These are phyloP conservation scores for Aythya baeri DNA, from an alignment of 2,113 vertebrate genomes.

Conservation along the genomic window DNA sequence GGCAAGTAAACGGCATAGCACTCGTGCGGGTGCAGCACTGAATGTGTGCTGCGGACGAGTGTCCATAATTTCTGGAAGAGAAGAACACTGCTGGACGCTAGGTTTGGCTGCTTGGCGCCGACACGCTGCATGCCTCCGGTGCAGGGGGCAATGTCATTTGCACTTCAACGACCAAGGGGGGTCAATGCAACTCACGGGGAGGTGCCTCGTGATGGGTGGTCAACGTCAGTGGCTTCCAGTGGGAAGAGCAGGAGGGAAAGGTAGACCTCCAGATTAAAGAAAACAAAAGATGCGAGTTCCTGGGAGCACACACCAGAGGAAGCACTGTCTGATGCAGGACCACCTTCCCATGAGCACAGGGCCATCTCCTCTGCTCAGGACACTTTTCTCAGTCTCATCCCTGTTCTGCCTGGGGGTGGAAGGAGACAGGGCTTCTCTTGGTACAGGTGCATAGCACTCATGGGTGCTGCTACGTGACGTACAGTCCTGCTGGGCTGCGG, in stretches of 20 bases:
- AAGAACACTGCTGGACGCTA: constrained; percentile 17
- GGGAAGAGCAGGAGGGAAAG: not conserved
- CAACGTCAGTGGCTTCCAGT: not conserved
- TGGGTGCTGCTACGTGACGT: fast-evolving
- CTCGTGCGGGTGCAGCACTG: not conserved
- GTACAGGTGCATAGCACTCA: not conserved
- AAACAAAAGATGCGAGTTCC: not conserved
- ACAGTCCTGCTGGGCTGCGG: not conserved
- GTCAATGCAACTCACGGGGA: not conserved
- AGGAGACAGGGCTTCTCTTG: not conserved
- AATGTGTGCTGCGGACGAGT: constrained; percentile 14
- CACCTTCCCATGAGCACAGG: not conserved
- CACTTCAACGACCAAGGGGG: not conserved
- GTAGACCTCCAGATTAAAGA: not conserved
- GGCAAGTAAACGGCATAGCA: constrained; percentile 43
- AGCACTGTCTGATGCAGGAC: not conserved
- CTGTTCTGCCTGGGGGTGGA: not conserved
- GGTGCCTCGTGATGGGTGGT: not conserved
- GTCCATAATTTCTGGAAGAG: constrained; percentile 76
- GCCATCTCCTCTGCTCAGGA: not conserved
- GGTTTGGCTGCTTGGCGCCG: not conserved
- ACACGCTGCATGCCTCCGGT: not conserved
- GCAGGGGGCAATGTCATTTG: not conserved
- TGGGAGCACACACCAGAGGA: not conserved
- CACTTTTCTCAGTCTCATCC: not conserved